Conservation (phyloP, 2,113 vertebrate species). For the Natator depressus region DNA sequence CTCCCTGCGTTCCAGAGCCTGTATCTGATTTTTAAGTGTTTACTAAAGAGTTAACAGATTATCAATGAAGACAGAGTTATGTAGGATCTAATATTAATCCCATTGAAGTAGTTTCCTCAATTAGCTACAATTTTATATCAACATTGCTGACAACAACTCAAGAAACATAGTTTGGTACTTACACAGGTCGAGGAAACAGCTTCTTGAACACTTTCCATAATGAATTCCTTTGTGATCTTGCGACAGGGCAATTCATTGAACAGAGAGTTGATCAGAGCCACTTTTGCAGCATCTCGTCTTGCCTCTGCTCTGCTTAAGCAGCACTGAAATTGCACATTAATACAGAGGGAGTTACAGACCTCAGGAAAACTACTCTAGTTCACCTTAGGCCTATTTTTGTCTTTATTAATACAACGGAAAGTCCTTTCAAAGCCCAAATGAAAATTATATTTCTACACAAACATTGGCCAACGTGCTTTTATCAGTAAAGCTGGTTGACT, state of each 20-base stretch:
- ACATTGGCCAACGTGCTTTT: not conserved
- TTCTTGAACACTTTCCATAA: slow-evolving; percentile 86
- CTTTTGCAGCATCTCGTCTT: slow-evolving; percentile 89
- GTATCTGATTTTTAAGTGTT: not conserved
- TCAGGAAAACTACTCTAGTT: not conserved
- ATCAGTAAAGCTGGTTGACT: not conserved
- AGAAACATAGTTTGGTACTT: slow-evolving; percentile 61
- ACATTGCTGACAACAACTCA: not conserved
- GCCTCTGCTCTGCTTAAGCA: slow-evolving; percentile 90
- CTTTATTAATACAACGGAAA: not conserved
- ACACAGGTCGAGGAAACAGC: slow-evolving; percentile 84
- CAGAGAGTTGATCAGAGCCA: slow-evolving; percentile 92
- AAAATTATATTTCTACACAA: not conserved
- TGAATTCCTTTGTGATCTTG: slow-evolving; percentile 87
- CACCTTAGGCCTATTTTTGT: not conserved
- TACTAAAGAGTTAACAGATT: not conserved
- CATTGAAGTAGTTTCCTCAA: not conserved
- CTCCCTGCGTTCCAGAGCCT: not conserved
- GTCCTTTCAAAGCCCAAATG: not conserved
- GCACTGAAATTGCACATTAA: slow-evolving; percentile 72
- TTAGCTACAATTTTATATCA: not conserved
- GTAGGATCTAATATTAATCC: not conserved
- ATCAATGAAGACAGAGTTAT: not conserved
- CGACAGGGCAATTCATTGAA: slow-evolving; percentile 90
- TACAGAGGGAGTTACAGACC: not conserved